A percentile compares a stretch with the other conserved stretches of the same genome.
Evolutionary conservation across 1,140 invertebrate genomes (phyloP).

Genomic region (Aphidius ervi): DNA sequence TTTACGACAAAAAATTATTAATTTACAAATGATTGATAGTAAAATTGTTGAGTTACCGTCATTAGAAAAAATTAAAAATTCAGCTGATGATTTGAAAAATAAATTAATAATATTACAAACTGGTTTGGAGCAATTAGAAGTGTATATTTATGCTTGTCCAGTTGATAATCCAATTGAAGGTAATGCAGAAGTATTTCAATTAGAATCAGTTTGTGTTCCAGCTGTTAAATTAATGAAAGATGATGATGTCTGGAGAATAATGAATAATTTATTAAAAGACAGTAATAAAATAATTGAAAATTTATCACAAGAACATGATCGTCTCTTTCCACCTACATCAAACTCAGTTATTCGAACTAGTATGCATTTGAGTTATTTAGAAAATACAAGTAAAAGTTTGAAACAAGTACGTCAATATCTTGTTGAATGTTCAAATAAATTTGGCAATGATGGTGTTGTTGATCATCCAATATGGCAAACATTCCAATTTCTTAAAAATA

Average conservation of each 20-base stretch:
- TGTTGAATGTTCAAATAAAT: conserved; percentile 41
- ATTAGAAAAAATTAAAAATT: conserved; percentile 28
- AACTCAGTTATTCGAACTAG: conserved; percentile 38
- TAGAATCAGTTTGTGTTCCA: conserved; percentile 41
- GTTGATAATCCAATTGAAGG: conserved; percentile 46
- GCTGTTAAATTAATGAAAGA: conserved; percentile 53
- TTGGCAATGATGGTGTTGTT: conserved; percentile 34
- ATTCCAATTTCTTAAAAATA: conserved; percentile 31
- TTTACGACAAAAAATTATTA: conserved; percentile 38
- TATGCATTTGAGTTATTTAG: conserved; percentile 38
- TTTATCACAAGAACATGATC: conserved; percentile 31
- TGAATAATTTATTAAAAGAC: conserved; percentile 46
- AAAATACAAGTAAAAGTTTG: conserved; percentile 37
- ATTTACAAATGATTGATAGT: conserved; percentile 29
- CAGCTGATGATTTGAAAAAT: conserved; percentile 46
- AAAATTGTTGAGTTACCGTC: conserved; percentile 31
- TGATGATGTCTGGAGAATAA: conserved; percentile 51
- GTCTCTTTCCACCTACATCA: conserved; percentile 30
- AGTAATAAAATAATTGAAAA: conserved; percentile 21
- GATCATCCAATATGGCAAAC: conserved; percentile 40
- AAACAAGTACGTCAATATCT: conserved; percentile 40
- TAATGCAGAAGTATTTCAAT: conserved; percentile 28
- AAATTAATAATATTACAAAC: conserved; percentile 52
- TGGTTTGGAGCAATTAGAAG: conserved; percentile 57
- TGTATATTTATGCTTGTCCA: conserved; percentile 61